phyloP scores from a whole-genome alignment of 2,888 invertebrate species.

The Dolichomitus sp. region DNA sequence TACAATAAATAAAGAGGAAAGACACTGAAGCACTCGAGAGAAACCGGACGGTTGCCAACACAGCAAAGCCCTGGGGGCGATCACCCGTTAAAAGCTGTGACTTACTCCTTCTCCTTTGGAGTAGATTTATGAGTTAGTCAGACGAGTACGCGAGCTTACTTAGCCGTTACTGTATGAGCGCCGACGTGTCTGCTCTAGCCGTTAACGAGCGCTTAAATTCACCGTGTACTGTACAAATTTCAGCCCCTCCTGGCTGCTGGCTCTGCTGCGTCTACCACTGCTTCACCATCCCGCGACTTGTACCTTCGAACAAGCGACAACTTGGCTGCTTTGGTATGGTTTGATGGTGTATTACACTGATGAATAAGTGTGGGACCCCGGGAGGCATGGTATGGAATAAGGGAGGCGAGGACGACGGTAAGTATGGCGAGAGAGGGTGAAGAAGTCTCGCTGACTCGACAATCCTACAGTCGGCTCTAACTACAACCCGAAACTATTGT shows the following conservation, averaged over 20 bases:
- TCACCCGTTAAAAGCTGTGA: conserved; percentile 65
- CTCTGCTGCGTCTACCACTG: conserved; percentile 6
- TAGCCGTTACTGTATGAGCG: conserved; percentile 62
- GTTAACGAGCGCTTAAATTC: conserved; percentile 72
- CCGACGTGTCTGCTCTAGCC: conserved; percentile 68
- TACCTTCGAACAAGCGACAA: conserved; percentile 19
- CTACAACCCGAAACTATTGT: conserved; percentile 65
- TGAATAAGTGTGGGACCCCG: conserved; percentile 39
- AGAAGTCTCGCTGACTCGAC: conserved; percentile 65
- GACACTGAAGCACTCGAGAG: conserved; percentile 41
- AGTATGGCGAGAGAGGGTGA: conserved; percentile 38
- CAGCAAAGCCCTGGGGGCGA: conserved; percentile 58
- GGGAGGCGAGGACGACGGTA: conserved; percentile 26
- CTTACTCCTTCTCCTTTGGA: conserved; percentile 29
- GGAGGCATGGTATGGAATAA: conserved; percentile 34
- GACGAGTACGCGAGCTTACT: conserved; percentile 62
- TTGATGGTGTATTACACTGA: conserved; percentile 23
- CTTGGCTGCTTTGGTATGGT: conserved; percentile 4
- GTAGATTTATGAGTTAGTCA: conserved; percentile 64
- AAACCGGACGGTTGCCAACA: conserved; percentile 63
- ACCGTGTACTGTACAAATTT: conserved; percentile 59
- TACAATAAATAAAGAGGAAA: conserved; percentile 39
- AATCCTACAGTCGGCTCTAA: conserved; percentile 47
- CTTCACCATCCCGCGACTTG: not conserved
- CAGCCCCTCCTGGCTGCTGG: conserved; percentile 22